Percentiles rank a stretch among this genome's conserved stretches.
These are phyloP conservation scores for Silvanus unidentatus DNA, from an alignment of 2,888 invertebrate genomes.

Conservation along the genomic window DNA sequence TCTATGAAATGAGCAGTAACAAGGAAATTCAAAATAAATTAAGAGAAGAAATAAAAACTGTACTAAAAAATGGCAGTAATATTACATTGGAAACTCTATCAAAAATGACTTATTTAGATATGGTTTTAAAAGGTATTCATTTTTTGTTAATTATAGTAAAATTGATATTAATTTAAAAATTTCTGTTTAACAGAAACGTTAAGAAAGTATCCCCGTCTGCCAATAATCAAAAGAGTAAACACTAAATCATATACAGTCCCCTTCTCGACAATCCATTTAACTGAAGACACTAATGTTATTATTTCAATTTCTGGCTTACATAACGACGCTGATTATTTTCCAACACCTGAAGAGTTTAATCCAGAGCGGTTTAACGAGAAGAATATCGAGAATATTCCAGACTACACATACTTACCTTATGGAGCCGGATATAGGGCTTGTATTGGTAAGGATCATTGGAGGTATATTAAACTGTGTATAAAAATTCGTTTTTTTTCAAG, in stretches of 20 bases:
- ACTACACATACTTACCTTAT: conserved; percentile 10
- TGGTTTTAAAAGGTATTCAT: not conserved
- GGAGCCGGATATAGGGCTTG: conserved; percentile 14
- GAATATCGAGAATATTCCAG: conserved; percentile 4
- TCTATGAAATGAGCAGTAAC: not conserved
- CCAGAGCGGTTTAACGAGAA: conserved; percentile 13
- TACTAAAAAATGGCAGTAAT: not conserved
- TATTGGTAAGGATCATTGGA: conserved; percentile 14
- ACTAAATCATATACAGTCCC: not conserved
- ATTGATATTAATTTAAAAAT: not conserved
- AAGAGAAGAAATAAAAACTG: not conserved
- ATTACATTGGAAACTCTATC: not conserved
- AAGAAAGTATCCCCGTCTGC: not conserved
- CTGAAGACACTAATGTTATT: not conserved
- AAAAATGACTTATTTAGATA: not conserved
- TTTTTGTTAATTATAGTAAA: not conserved
- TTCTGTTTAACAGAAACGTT: not conserved
- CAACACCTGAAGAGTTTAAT: conserved; percentile 12
- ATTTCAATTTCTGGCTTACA: not conserved
- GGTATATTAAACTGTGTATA: not conserved
- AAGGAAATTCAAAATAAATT: not conserved
- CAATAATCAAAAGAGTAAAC: not conserved
- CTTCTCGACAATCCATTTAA: not conserved
- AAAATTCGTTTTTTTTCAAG: too few relatives aligned
- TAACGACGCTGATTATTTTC: conserved; percentile 8